phyloP scores from a whole-genome alignment of 2,888 invertebrate genomes.

The Aleiodes testaceus region DNA sequence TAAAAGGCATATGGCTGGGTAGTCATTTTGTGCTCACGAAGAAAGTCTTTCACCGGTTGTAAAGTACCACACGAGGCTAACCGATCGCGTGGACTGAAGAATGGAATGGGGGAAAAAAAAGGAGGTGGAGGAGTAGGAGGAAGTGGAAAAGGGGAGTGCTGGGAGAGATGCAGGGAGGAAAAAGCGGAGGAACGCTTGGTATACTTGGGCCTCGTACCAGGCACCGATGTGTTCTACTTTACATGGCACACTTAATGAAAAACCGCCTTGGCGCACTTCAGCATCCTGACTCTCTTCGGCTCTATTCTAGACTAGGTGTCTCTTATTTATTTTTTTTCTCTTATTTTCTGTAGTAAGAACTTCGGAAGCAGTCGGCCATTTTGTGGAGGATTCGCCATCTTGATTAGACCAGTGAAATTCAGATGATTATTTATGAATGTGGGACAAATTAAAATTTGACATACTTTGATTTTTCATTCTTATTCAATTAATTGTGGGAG shows the following conservation, averaged over 20 bases:
- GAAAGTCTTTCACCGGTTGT: constrained; percentile 71
- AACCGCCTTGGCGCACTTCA: constrained; percentile 56
- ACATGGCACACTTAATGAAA: constrained; percentile 70
- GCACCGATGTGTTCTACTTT: constrained; percentile 72
- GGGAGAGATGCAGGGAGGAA: constrained; percentile 35
- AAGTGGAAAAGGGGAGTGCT: constrained; percentile 46
- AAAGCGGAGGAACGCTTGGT: constrained; percentile 64
- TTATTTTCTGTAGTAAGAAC: neutral
- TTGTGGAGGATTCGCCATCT: neutral
- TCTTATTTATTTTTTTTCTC: neutral
- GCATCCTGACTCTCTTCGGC: constrained; percentile 65
- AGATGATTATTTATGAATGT: constrained; percentile 50
- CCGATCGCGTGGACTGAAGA: constrained; percentile 48
- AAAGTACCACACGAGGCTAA: constrained; percentile 45
- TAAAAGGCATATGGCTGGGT: constrained; percentile 32
- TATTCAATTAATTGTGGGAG: constrained; percentile 5
- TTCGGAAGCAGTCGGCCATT: too few relatives aligned
- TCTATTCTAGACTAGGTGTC: constrained; percentile 53
- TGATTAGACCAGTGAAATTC: neutral
- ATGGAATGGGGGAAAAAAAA: constrained; percentile 37
- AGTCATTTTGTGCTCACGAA: constrained; percentile 57
- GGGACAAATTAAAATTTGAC: constrained; percentile 67
- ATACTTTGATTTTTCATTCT: constrained; percentile 53
- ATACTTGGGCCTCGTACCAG: constrained; percentile 69
- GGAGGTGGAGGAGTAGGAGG: constrained; percentile 32